These are phyloP conservation scores for Latheticus oryzae DNA, from an alignment of 2,888 invertebrate species.

Conservation along the genomic window DNA sequence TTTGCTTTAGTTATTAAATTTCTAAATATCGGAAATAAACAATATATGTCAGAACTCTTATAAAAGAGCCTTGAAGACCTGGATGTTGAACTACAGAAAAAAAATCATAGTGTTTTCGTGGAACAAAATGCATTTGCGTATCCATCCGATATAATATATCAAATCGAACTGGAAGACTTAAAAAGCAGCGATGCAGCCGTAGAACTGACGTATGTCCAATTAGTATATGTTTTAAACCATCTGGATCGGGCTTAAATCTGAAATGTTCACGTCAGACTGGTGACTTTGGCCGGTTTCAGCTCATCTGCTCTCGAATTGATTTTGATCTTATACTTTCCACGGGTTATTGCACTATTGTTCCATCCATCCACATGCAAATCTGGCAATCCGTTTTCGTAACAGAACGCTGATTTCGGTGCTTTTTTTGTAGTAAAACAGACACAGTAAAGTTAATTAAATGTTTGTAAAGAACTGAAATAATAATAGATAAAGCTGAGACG, in stretches of 20 bases:
- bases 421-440: too few relatives aligned
- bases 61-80: not conserved
- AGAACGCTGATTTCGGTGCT: slow-evolving; percentile 27
- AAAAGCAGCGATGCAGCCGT: slow-evolving; percentile 60
- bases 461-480: slow-evolving; percentile 21
- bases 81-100: slow-evolving; percentile 42
- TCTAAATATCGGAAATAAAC: too few relatives aligned
- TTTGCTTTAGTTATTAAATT: slow-evolving; percentile 21
- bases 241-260: slow-evolving; percentile 61
- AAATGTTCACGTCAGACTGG: slow-evolving; percentile 48
- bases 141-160: slow-evolving; percentile 55
- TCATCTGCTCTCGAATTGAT: slow-evolving; percentile 59
- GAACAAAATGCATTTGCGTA: slow-evolving; percentile 51
- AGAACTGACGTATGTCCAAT: slow-evolving; percentile 64
- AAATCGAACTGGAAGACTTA: slow-evolving; percentile 61
- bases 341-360: slow-evolving; percentile 61
- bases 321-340: slow-evolving; percentile 59
- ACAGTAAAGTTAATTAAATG: too few relatives aligned
- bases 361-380: slow-evolving; percentile 60
- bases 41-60: too few relatives aligned
- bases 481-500: slow-evolving; percentile 30
- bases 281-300: slow-evolving; percentile 42
- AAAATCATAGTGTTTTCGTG: too few relatives aligned
- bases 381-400: slow-evolving; percentile 45
- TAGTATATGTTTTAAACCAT: slow-evolving; percentile 64